phyloP scores from a whole-genome alignment of 2,113 vertebrate genomes.

The Himantopus leucocephalus region DNA sequence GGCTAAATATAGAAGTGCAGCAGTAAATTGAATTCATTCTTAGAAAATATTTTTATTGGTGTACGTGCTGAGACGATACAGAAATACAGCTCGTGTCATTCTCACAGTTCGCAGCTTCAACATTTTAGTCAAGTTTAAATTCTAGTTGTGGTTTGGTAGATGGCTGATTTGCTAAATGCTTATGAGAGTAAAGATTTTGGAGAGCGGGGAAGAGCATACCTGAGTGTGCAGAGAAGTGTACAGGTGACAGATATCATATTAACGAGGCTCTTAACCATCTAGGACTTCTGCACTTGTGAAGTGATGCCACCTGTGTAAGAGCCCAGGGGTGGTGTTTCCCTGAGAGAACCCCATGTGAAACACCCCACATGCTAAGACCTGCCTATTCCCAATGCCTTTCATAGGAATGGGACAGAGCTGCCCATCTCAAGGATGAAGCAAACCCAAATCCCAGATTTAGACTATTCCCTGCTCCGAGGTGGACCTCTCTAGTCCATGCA shows the following conservation, averaged over 20 bases:
- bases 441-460: background rate
- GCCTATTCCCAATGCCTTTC: background rate
- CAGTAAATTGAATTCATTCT: conserved; percentile 52
- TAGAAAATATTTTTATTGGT: conserved; percentile 40
- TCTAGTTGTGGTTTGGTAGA: background rate
- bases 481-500: fast-evolving
- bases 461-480: background rate
- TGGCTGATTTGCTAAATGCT: background rate
- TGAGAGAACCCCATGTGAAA: background rate
- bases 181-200: background rate
- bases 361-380: background rate
- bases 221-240: background rate
- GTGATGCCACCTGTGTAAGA: background rate
- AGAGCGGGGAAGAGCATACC: background rate
- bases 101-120: background rate
- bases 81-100: background rate
- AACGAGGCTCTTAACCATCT: background rate
- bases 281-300: background rate
- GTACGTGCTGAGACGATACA: background rate
- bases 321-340: background rate
- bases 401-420: background rate
- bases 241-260: background rate
- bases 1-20: conserved; percentile 48
- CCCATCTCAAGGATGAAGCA: background rate
- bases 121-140: background rate